Evolutionary conservation across 2,113 vertebrate genomes (phyloP).

Genomic region (Anthoscopus minutus): DNA sequence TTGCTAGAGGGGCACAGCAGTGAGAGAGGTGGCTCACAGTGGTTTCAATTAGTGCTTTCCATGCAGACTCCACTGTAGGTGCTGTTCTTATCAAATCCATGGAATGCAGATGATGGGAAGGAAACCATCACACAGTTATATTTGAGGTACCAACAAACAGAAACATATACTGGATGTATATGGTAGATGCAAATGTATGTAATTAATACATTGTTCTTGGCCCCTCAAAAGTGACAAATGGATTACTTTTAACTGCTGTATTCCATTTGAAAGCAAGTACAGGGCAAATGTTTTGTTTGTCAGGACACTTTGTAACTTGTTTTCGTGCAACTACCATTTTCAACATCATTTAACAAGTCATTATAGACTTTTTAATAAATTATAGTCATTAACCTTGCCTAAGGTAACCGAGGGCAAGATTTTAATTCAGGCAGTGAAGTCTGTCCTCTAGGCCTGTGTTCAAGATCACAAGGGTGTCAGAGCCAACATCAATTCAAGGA

Average conservation of each 20-base stretch:
- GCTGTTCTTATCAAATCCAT: neutral
- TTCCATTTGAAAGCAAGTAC: neutral
- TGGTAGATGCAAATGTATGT: neutral
- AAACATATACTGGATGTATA: neutral
- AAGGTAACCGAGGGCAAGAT: neutral
- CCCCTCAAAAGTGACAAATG: neutral
- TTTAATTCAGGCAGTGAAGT: neutral
- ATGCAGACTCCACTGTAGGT: neutral
- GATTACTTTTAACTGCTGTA: neutral
- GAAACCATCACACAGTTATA: neutral
- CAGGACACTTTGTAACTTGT: neutral
- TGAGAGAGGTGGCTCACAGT: neutral
- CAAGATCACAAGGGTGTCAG: neutral
- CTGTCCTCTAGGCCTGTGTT: conserved; percentile 18
- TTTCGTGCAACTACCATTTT: neutral
- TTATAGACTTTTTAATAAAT: conserved; percentile 39
- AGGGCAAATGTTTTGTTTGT: neutral
- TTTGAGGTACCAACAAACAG: neutral
- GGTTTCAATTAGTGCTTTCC: neutral
- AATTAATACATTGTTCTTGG: neutral
- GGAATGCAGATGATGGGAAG: neutral
- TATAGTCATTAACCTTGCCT: conserved; percentile 17
- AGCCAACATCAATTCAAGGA: neutral
- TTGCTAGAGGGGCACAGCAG: neutral
- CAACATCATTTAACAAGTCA: conserved; percentile 34